Evolutionary conservation across 2,888 invertebrate genomes (phyloP).

Genomic region (Cerastoderma edule): DNA sequence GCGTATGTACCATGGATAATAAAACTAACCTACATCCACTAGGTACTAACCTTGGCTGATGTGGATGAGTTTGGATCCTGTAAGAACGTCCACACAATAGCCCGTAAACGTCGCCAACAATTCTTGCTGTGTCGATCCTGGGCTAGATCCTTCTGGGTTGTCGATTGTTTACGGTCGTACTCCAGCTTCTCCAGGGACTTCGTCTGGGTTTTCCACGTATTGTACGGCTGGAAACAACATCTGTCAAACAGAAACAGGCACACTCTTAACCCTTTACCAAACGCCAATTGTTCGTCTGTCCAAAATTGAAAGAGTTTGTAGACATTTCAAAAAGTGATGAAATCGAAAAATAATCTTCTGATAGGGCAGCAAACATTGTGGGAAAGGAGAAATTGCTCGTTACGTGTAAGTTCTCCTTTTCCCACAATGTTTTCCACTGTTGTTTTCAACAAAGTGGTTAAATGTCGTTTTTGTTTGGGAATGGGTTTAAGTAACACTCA

Average conservation of each 20-base stretch:
- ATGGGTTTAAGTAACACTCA: too few relatives aligned
- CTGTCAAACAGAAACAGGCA: constrained; percentile 24
- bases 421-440: too few relatives aligned
- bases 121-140: constrained; percentile 64
- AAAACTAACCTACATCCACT: neutral
- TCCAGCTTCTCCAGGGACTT: constrained; percentile 77
- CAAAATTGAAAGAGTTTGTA: too few relatives aligned
- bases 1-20: too few relatives aligned
- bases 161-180: constrained; percentile 76
- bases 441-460: too few relatives aligned
- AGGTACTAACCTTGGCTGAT: constrained; percentile 79
- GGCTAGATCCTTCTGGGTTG: constrained; percentile 71
- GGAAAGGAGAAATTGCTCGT: constrained; percentile 6
- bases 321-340: too few relatives aligned
- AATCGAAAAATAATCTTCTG: too few relatives aligned
- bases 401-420: neutral
- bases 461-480: too few relatives aligned
- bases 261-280: neutral
- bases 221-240: constrained; percentile 82
- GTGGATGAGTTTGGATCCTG: constrained; percentile 77
- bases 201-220: constrained; percentile 80
- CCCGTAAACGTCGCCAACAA: constrained; percentile 68
- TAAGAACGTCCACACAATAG: constrained; percentile 76
- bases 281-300: neutral
- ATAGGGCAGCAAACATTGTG: constrained; percentile 6